Percentiles rank a stretch among this genome's conserved stretches.
Evolutionary conservation across 2,797 vertebrate genomes (phyloP).

Genomic region (Muraenolepis orangiensis): DNA sequence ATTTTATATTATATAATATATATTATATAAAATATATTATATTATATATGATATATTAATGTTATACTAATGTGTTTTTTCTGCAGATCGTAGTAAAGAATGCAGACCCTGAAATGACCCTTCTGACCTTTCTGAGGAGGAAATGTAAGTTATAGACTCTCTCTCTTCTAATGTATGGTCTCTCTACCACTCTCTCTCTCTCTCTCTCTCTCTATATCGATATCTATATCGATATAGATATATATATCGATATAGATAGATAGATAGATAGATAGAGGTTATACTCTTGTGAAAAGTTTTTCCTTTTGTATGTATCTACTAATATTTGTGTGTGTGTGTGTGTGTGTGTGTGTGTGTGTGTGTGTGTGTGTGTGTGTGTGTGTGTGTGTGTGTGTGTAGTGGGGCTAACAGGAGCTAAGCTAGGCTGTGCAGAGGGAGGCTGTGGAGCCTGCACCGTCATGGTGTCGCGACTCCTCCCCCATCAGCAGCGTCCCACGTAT

Average conservation of each 20-base stretch:
- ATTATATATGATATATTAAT: too few relatives aligned
- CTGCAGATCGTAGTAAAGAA: conserved; percentile 84
- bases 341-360: neutral
- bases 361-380: neutral
- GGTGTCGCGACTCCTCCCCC: conserved; percentile 81
- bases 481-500: conserved; percentile 83
- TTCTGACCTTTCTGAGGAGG: conserved; percentile 85
- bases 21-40: too few relatives aligned
- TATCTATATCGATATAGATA: too few relatives aligned
- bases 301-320: too few relatives aligned
- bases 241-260: too few relatives aligned
- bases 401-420: conserved; percentile 88
- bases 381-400: conserved; percentile 63
- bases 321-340: neutral
- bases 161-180: neutral
- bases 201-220: neutral
- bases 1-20: too few relatives aligned
- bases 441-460: conserved; percentile 97
- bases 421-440: conserved; percentile 93
- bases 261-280: too few relatives aligned
- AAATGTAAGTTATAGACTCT: conserved; percentile 73
- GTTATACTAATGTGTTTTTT: neutral
- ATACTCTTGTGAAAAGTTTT: too few relatives aligned
- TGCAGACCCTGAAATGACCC: conserved; percentile 85
- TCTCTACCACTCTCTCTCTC: conserved; percentile 11